These are phyloP conservation scores for Polydrusus pterygomalis DNA, from an alignment of 2,888 invertebrate genomes.

Conservation along the genomic window DNA sequence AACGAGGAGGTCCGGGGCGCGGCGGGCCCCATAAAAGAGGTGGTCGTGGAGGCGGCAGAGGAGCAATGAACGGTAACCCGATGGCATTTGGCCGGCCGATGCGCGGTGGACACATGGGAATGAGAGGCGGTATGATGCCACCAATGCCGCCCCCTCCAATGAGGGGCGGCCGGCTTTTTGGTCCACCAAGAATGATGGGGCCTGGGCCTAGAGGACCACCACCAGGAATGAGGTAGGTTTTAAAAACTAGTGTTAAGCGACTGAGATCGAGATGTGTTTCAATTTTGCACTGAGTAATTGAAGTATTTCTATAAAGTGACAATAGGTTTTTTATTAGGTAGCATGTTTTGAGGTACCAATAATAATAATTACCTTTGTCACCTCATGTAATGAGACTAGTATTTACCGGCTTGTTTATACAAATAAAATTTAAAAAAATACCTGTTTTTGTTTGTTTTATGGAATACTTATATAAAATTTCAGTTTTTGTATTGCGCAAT, in stretches of 20 bases:
- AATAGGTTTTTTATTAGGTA: no score
- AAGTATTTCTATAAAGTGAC: no score
- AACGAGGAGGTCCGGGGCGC: slow-evolving; percentile 59
- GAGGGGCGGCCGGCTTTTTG: slow-evolving; percentile 55
- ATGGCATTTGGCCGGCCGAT: slow-evolving; percentile 48
- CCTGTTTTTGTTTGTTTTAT: no score
- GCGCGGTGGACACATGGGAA: slow-evolving; percentile 59
- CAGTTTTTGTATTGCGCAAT: no score
- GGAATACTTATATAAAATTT: no score
- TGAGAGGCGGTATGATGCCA: slow-evolving; percentile 64
- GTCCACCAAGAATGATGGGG: slow-evolving; percentile 60
- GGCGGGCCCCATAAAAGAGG: slow-evolving; percentile 57
- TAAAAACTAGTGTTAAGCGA: background rate
- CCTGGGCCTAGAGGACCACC: slow-evolving; percentile 61
- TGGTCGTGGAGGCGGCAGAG: slow-evolving; percentile 50
- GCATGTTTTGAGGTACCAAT: no score
- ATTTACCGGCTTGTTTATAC: no score
- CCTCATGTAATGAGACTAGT: no score
- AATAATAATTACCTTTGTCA: no score
- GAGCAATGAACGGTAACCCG: slow-evolving; percentile 60
- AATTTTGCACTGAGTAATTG: no score
- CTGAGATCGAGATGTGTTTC: no score
- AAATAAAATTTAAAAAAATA: no score
- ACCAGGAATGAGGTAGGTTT: slow-evolving; percentile 50
- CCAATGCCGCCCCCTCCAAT: slow-evolving; percentile 59